Evolutionary conservation across 2,113 vertebrate genomes (phyloP).

Genomic region (Glareola pratincola): DNA sequence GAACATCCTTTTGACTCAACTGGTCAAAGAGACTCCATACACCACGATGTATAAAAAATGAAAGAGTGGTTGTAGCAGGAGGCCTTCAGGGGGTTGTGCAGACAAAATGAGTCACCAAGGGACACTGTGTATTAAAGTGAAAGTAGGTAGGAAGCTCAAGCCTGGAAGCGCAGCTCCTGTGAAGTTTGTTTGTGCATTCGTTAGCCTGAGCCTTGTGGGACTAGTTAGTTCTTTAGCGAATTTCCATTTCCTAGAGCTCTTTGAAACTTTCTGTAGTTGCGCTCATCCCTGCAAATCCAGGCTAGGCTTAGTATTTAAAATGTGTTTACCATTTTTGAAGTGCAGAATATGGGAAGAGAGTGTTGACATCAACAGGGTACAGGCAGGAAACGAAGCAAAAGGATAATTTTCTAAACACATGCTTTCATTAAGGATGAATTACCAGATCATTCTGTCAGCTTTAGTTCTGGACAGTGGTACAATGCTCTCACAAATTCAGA

Average conservation of each 20-base stretch:
- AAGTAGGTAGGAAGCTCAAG: background rate
- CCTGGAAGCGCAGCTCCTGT: slow-evolving; percentile 7
- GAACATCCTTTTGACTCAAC: background rate
- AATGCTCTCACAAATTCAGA: background rate
- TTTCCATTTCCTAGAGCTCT: slow-evolving; percentile 5
- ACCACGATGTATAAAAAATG: accelerated
- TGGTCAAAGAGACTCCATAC: background rate
- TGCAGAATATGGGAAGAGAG: background rate
- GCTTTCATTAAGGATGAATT: slow-evolving; percentile 1
- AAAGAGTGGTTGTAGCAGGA: background rate
- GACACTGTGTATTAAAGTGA: background rate
- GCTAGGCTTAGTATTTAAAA: background rate
- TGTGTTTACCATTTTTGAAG: background rate
- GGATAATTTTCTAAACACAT: background rate
- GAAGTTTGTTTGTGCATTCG: background rate
- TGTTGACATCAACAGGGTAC: background rate
- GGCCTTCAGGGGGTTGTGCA: background rate
- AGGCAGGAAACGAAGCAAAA: background rate
- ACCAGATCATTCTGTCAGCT: background rate
- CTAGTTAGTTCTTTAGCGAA: background rate
- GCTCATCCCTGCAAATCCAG: background rate
- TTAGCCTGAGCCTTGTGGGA: background rate
- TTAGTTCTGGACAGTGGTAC: background rate
- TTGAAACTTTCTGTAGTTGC: background rate
- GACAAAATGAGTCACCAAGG: background rate